Percentiles rank a stretch among this genome's conserved stretches.
Conservation (phyloP, 2,888 invertebrate species). For the Acheta domesticus region DNA sequence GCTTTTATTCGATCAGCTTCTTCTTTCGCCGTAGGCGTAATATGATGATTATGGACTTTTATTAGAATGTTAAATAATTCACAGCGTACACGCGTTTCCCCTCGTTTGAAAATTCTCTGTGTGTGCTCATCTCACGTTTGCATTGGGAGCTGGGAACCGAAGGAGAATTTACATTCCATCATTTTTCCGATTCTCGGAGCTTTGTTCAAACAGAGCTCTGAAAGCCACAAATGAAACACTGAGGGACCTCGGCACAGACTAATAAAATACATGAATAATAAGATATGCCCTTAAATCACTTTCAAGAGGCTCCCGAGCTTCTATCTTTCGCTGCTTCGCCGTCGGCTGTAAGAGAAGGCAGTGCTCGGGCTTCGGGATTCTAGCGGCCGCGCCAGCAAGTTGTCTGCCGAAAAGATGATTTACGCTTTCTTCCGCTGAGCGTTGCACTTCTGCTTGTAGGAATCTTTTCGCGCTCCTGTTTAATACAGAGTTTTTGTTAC, state of each 20-base stretch:
- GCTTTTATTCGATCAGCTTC: too few species aligned
- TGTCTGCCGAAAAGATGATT: too few species aligned
- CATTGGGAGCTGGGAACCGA: not conserved
- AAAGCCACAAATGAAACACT: not conserved
- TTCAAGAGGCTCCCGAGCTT: not conserved
- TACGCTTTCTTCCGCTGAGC: too few species aligned
- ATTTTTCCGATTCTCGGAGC: not conserved
- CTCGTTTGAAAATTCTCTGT: not conserved
- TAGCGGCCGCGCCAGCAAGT: not conserved
- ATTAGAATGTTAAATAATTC: constrained; percentile 2
- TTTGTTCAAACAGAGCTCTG: not conserved
- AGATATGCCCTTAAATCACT: constrained; percentile 1
- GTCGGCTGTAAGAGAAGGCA: not conserved
- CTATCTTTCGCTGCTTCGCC: not conserved
- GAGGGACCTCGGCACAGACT: not conserved
- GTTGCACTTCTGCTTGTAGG: too few species aligned
- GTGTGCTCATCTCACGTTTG: not conserved
- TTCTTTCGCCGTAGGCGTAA: too few species aligned
- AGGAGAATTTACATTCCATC: not conserved
- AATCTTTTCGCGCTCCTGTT: too few species aligned
- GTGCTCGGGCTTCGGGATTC: not conserved
- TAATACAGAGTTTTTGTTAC: too few species aligned
- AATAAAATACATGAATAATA: constrained; percentile 18
- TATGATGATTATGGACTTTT: not conserved
- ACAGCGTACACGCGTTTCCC: not conserved